Evolutionary conservation across 2,888 invertebrate species (phyloP).

Genomic region (Euplagia quadripunctaria): DNA sequence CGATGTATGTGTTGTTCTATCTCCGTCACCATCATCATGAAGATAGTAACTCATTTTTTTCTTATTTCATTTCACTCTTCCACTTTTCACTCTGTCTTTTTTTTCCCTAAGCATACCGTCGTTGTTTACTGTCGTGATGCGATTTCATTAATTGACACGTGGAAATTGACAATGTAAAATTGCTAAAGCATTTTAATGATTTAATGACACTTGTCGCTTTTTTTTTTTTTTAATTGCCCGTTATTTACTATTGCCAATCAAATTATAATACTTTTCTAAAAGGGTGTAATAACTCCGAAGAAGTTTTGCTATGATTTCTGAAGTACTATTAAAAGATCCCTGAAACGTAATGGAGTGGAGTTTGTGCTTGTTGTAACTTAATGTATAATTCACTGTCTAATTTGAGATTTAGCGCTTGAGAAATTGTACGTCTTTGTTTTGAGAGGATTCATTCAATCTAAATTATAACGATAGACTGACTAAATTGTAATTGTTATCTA

Average conservation of each 20-base stretch:
- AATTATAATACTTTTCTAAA: not conserved
- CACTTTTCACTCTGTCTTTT: too few relatives aligned
- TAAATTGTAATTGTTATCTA: not conserved
- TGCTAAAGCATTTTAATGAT: too few relatives aligned
- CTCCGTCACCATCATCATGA: not conserved
- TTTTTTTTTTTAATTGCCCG: too few relatives aligned
- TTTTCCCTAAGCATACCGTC: too few relatives aligned
- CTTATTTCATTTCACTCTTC: too few relatives aligned
- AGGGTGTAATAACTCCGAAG: not conserved
- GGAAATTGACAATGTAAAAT: not conserved
- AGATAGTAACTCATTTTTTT: too few relatives aligned
- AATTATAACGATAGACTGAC: not conserved
- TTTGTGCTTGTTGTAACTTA: slow-evolving; percentile 3
- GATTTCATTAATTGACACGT: not conserved
- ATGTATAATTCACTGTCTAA: slow-evolving; percentile 10
- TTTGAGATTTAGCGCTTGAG: not conserved
- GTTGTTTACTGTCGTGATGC: not conserved
- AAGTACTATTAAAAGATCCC: not conserved
- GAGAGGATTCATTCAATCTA: not conserved
- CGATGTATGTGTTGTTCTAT: not conserved
- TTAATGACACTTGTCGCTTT: too few relatives aligned
- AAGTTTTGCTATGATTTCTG: slow-evolving; percentile 4
- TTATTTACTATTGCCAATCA: too few relatives aligned
- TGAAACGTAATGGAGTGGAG: slow-evolving; percentile 2
- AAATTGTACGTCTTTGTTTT: not conserved